Conservation (phyloP, 2,113 vertebrate species). For the Dermatemys mawii region DNA sequence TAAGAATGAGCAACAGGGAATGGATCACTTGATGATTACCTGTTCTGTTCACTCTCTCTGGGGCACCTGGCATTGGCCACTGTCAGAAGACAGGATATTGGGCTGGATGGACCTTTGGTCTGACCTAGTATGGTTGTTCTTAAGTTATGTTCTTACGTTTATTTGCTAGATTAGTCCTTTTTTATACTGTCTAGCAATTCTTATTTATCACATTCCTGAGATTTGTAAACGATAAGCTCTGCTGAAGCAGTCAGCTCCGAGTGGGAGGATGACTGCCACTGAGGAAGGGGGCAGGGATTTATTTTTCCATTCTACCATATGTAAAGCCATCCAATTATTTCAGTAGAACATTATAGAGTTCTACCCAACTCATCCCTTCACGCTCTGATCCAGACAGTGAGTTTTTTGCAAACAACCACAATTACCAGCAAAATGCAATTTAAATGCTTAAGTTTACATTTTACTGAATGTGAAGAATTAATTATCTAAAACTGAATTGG, state of each 20-base stretch:
- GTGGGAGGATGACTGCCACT: background rate
- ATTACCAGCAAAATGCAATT: background rate
- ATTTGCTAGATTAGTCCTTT: conserved; percentile 33
- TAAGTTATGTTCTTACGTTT: too few relatives aligned
- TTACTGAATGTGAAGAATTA: background rate
- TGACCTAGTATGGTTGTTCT: too few relatives aligned
- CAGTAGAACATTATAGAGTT: background rate
- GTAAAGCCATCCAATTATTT: background rate
- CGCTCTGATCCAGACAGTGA: background rate
- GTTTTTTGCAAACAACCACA: background rate
- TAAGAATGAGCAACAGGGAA: too few relatives aligned
- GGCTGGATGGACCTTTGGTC: too few relatives aligned
- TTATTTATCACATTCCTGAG: conserved; percentile 61
- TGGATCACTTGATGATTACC: too few relatives aligned
- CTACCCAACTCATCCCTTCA: background rate
- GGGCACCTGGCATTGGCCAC: too few relatives aligned
- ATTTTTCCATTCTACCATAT: background rate
- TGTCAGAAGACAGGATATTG: too few relatives aligned
- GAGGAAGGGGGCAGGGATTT: background rate
- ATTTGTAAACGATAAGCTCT: conserved; percentile 6
- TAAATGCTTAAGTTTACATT: background rate
- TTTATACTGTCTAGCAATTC: conserved; percentile 66
- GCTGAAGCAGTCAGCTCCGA: background rate
- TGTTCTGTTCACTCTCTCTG: too few relatives aligned
- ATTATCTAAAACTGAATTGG: background rate